Evolutionary conservation across 2,888 invertebrate genomes (phyloP).

Genomic region (Scrobipalpa costella): DNA sequence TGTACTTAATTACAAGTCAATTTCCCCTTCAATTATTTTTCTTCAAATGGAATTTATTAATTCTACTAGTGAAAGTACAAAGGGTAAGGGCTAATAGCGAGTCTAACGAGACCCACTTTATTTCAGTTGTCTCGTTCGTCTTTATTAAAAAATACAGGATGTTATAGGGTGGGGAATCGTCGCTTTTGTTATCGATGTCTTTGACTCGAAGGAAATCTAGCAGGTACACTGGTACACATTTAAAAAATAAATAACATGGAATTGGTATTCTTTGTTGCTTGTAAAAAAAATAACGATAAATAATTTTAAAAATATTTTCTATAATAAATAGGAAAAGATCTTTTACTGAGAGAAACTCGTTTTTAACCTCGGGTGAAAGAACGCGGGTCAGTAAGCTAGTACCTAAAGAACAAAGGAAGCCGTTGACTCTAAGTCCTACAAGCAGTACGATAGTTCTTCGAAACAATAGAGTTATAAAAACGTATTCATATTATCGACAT

Average conservation of each 20-base stretch:
- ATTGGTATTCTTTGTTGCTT: too few relatives aligned
- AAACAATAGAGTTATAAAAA: not conserved
- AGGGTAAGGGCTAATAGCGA: slow-evolving; percentile 59
- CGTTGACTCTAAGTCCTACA: too few relatives aligned
- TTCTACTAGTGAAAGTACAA: slow-evolving; percentile 48
- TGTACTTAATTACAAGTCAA: slow-evolving; percentile 27
- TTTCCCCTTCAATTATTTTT: slow-evolving; percentile 22
- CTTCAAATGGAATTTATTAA: slow-evolving; percentile 22
- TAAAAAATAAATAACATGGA: too few relatives aligned
- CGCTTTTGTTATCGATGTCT: slow-evolving; percentile 24
- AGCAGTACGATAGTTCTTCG: too few relatives aligned
- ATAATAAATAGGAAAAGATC: too few relatives aligned
- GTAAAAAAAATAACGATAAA: too few relatives aligned
- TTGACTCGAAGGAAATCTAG: not conserved
- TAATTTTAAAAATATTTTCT: too few relatives aligned
- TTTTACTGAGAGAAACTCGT: too few relatives aligned
- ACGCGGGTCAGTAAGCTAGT: too few relatives aligned
- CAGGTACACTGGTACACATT: too few relatives aligned
- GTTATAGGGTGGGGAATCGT: slow-evolving; percentile 21
- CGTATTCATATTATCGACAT: not conserved
- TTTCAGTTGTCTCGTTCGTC: slow-evolving; percentile 52
- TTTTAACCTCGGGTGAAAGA: too few relatives aligned
- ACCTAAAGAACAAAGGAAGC: too few relatives aligned
- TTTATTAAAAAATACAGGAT: slow-evolving; percentile 42
- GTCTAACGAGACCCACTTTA: slow-evolving; percentile 64